Base-by-base conservation (phyloP, 30 jellyfish, hydroid and myxozoan genomes). In the Aurelia sp. region DNA sequence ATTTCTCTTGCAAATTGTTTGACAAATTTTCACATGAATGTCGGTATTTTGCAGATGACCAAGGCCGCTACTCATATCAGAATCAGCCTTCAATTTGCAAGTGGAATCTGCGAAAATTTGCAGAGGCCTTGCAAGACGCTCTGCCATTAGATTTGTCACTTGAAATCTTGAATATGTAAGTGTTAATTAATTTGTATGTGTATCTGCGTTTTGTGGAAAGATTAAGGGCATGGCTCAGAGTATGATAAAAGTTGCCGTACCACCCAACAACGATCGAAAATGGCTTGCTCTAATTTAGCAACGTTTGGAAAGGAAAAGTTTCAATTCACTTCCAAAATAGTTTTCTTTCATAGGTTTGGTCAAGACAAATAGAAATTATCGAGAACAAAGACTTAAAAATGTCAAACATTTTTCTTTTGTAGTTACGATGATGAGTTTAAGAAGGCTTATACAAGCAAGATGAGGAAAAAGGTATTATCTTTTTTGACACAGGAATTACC, bases 61-160 rank as follows among this genome's bases (percentile, higher is more conserved):
- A 89, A 67, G 99, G 97, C 48, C 91, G 99, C 22, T 94, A 94
- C 66, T 73, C 97, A 5, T 94, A 94, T 63, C 86, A 85, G 62
- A 94, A 94, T 64, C 99, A 94, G 71, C 99, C 99, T 2, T 88
- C 92, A 47, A 89, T 94, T 4, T 94, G 99, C 88, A 94, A 94
- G 59, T 94, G 99, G 99, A 94, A 94, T 79, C 70, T 85, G 57
- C 17, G 52, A 69, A 94, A 94, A 68, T 67, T 94, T 18, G 99
- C 97, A 0, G 99, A 94, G 66, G 99, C 99, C 44, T 58, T 94
- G 57, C 86, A 84, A 65, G 96, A 74, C 22, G 97, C 96, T 6
- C 62, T 89, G 50, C 99, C 99, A 18, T 63, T 88, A 77, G 96
- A 84, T 71, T 18, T 18, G n/a, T 57, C 99, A 9, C 73, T 48